phyloP scores from a whole-genome alignment of 2,797 vertebrate species.

The Bradypodion pumilum region DNA sequence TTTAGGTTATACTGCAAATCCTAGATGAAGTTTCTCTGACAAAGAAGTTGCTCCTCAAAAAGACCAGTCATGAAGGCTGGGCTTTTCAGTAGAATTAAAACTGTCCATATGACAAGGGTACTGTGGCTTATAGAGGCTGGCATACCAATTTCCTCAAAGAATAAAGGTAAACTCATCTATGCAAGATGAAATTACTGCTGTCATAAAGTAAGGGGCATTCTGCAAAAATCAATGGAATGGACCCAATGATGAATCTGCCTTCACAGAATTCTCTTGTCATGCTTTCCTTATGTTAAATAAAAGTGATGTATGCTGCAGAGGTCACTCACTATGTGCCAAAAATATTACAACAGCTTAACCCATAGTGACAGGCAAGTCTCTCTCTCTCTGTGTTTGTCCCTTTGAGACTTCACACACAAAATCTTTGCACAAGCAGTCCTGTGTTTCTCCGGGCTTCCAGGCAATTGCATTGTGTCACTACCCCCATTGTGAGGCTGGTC shows the following conservation, averaged over 20 bases:
- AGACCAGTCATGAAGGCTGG: slow-evolving; percentile 18
- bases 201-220: neutral
- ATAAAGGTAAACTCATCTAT: slow-evolving; percentile 34
- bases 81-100: slow-evolving; percentile 38
- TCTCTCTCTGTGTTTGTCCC: too few species aligned
- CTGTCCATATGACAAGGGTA: neutral
- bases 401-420: neutral
- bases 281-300: slow-evolving; percentile 23
- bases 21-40: slow-evolving; percentile 30
- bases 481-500: too few species aligned
- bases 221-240: slow-evolving; percentile 36
- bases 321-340: neutral
- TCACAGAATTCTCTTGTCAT: slow-evolving; percentile 14
- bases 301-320: slow-evolving; percentile 35
- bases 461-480: too few species aligned
- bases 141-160: slow-evolving; percentile 45
- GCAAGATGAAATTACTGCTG: slow-evolving; percentile 27
- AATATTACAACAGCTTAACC: rapidly evolving
- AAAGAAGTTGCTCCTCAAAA: slow-evolving; percentile 27
- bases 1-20: neutral
- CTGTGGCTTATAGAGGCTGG: slow-evolving; percentile 34
- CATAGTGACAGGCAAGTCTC: neutral
- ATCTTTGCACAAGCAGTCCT: neutral
- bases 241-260: slow-evolving; percentile 38
- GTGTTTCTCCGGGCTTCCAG: neutral